phyloP scores from a whole-genome alignment of 2,113 vertebrate genomes.

The Bubalus kerabau region DNA sequence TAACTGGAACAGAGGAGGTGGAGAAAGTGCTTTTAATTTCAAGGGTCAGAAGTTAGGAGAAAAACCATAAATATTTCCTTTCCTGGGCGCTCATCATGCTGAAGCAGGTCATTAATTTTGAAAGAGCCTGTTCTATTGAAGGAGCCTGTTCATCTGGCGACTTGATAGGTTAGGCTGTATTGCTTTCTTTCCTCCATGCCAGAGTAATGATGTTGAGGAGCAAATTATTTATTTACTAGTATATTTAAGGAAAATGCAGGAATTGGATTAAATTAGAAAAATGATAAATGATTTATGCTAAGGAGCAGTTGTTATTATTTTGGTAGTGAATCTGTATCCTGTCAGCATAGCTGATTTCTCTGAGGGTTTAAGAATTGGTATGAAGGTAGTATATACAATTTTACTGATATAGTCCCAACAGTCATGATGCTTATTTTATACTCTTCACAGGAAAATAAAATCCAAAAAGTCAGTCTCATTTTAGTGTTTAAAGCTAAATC shows the following conservation, averaged over 20 bases:
- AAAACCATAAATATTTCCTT: slow-evolving; percentile 74
- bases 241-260: not conserved
- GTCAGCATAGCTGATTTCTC: not conserved
- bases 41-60: slow-evolving; percentile 77
- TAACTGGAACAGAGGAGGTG: slow-evolving; percentile 69
- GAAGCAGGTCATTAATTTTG: slow-evolving; percentile 67
- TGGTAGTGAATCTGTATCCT: not conserved
- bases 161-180: slow-evolving; percentile 4
- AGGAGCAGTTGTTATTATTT: not conserved
- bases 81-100: slow-evolving; percentile 58
- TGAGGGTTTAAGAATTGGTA: not conserved
- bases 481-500: slow-evolving; percentile 23
- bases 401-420: not conserved
- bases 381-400: not conserved
- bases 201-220: not conserved
- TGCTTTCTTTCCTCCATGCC: not conserved
- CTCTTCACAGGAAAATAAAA: not conserved
- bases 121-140: slow-evolving; percentile 63
- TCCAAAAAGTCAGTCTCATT: not conserved
- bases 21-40: slow-evolving; percentile 78
- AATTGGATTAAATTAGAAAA: slow-evolving; percentile 53
- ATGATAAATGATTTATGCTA: not conserved
- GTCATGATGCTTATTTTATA: not conserved
- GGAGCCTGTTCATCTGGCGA: slow-evolving; percentile 40
- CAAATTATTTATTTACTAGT: slow-evolving; percentile 27